These are phyloP conservation scores for Xestia sexstrigata DNA, from an alignment of 2,888 invertebrate genomes.

Conservation along the genomic window DNA sequence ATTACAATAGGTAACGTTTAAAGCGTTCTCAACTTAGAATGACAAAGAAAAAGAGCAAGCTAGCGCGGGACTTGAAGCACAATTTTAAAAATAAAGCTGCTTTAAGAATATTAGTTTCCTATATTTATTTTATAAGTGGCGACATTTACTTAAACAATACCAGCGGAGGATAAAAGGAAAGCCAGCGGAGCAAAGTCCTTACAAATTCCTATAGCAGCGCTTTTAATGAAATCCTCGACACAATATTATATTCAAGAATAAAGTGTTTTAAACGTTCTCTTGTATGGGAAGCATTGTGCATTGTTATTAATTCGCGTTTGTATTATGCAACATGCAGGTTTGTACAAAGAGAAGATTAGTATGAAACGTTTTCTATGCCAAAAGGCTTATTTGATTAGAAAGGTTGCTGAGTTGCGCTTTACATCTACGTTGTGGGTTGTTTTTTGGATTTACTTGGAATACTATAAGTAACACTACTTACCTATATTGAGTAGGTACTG, in stretches of 20 bases:
- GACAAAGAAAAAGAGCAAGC: background rate
- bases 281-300: constrained; percentile 16
- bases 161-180: constrained; percentile 40
- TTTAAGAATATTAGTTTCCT: constrained; percentile 44
- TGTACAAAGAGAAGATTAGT: constrained; percentile 33
- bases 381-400: background rate
- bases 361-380: background rate
- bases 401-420: background rate
- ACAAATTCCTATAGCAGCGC: constrained; percentile 61
- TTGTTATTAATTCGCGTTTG: constrained; percentile 31
- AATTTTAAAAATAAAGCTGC: constrained; percentile 17
- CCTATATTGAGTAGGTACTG: background rate
- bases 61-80: background rate
- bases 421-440: background rate
- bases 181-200: constrained; percentile 44
- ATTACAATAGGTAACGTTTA: background rate
- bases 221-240: constrained; percentile 55
- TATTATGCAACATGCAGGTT: constrained; percentile 36
- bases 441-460: background rate
- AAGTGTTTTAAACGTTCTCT: constrained; percentile 44
- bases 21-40: background rate
- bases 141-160: constrained; percentile 52
- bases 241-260: constrained; percentile 50
- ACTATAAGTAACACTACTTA: background rate
- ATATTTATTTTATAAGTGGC: constrained; percentile 50